Evolutionary conservation across 2,888 invertebrate species (phyloP), one percentile per base, ranked within the genome.

Genomic region (Dryomyza anilis): DNA sequence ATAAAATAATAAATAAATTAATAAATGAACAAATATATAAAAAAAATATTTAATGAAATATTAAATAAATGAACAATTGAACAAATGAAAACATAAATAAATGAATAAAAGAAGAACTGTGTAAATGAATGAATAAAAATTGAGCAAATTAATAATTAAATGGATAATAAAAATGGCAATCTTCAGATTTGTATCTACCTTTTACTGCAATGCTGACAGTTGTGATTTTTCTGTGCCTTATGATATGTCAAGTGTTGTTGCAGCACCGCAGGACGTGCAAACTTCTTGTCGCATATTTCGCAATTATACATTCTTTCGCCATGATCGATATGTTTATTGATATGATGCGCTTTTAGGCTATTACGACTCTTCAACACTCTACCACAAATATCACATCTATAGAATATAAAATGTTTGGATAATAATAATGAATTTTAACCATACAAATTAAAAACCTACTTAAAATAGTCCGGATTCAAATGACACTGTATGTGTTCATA

Each of bases 401-500:
- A 52, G 25, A 66, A 39, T 62, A 1, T 7, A 56, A 56, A 5
- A 23, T 14, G 23, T 3, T 39, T 36, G 36, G 36, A 39, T n/a
- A 27, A 50, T 2, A 14, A 5, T 36, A 21, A 21, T 12, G n/a
- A 21, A 12, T 33, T 53, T 1, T 45, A 29, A n/a, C 16, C 14
- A n/a, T 58, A 19, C 7, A 29, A n/a, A 12, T 48, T 1, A 3
- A 5, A 19, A 21, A 70, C 71, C 68, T 67, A 79, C 79, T 76
- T 78, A 33, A 78, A 79, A 53, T 74, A 72, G 53, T 75, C 76
- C 23, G 79, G 79, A 70, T 79, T 75, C 52, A 77, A 72, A 64
- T 79, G 79, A 68, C 75, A 78, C 63, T 78, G 73, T 45, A 79
- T 72, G 68, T 79, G 79, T 29, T 79, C 78, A 67, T 73, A 76